phyloP scores from a whole-genome alignment of 2,888 invertebrate genomes.

The Rhodophaea formosa region DNA sequence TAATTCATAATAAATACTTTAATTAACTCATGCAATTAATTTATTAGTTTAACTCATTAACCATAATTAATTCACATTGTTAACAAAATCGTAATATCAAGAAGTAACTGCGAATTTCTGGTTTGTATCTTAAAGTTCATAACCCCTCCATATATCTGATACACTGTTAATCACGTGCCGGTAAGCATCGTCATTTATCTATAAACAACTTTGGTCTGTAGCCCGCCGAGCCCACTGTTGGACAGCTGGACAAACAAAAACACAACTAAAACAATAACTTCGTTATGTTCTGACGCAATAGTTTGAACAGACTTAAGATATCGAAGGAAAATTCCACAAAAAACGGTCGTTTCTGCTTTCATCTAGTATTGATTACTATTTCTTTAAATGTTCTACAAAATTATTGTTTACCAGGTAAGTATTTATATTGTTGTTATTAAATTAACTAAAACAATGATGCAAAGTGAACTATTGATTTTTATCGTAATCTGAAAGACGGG shows the following conservation, averaged over 20 bases:
- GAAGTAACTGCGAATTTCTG: background rate
- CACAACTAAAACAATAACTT: constrained; percentile 37
- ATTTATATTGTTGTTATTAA: no score
- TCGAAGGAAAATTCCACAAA: constrained; percentile 13
- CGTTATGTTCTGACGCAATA: constrained; percentile 36
- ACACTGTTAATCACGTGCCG: background rate
- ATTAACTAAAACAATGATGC: no score
- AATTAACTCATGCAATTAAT: background rate
- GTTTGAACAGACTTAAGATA: constrained; percentile 7
- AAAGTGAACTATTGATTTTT: no score
- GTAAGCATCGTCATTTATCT: background rate
- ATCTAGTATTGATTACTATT: background rate
- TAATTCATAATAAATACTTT: no score
- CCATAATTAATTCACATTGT: background rate
- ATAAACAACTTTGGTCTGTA: background rate
- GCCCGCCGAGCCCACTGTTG: background rate
- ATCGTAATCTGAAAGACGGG: no score
- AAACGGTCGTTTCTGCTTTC: background rate
- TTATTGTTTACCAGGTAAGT: background rate
- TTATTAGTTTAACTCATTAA: background rate
- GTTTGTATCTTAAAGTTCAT: constrained; percentile 8
- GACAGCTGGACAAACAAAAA: constrained; percentile 43
- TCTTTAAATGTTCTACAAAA: background rate
- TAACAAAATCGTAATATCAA: background rate
- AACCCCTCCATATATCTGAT: background rate